These are phyloP conservation scores for Hirtodrosophila trivittata DNA, from an alignment of 2,888 invertebrate genomes.

Conservation along the genomic window DNA sequence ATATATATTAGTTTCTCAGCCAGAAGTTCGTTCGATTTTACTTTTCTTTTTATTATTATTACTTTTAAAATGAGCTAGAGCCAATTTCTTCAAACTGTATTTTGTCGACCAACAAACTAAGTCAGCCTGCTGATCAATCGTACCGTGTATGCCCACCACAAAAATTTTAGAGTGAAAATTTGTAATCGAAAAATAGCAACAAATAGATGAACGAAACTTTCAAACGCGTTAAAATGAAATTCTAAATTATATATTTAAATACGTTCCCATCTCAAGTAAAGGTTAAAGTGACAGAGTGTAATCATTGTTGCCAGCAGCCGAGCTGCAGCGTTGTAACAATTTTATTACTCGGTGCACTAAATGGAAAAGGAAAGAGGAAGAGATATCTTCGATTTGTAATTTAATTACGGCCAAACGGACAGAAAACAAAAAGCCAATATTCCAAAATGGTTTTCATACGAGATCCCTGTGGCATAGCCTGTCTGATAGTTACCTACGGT, in stretches of 20 bases:
- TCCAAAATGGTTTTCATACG: conserved; percentile 87
- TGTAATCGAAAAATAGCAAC: conserved; percentile 58
- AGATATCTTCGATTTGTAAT: conserved; percentile 64
- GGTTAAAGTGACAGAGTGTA: conserved; percentile 12
- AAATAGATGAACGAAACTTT: conserved; percentile 44
- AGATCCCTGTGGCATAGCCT: conserved; percentile 94
- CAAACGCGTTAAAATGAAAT: conserved; percentile 24
- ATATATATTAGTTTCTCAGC: no score
- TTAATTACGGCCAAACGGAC: conserved; percentile 53
- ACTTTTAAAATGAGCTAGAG: no score
- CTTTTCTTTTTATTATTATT: no score
- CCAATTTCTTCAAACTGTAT: no score
- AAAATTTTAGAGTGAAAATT: conserved; percentile 47
- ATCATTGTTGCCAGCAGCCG: conserved; percentile 37
- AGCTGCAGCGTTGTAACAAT: conserved; percentile 52
- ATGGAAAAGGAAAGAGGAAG: conserved; percentile 39
- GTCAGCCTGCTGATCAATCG: conserved; percentile 7
- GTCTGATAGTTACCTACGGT: conserved; percentile 90
- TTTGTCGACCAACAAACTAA: not conserved
- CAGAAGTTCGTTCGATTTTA: no score
- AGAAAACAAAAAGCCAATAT: conserved; percentile 11
- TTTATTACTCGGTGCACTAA: conserved; percentile 19
- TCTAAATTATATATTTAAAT: conserved; percentile 6
- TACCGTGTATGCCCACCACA: conserved; percentile 27
- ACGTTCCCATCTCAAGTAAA: not conserved